Evolutionary conservation across 2,888 invertebrate species (phyloP).

Genomic region (Acronicta aceris): DNA sequence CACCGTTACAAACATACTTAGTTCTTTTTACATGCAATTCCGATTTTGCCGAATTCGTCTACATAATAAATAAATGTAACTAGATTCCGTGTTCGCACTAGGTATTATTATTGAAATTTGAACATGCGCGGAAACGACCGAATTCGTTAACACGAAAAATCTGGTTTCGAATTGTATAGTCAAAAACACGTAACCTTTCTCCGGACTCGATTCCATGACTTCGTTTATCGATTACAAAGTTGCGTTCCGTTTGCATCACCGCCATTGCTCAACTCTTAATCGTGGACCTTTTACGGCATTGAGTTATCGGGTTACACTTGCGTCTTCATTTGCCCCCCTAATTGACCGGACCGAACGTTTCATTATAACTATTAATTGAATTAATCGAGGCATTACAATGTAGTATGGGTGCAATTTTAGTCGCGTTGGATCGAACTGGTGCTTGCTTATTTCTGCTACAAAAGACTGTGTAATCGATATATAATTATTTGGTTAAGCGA

Average conservation of each 20-base stretch:
- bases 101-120: conserved; percentile 8
- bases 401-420: conserved; percentile 34
- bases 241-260: conserved; percentile 61
- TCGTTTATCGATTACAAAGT: conserved; percentile 62
- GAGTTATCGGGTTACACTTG: conserved; percentile 59
- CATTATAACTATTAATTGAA: conserved; percentile 59
- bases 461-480: conserved; percentile 56
- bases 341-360: conserved; percentile 48
- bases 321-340: conserved; percentile 45
- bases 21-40: no score
- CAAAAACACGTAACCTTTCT: conserved; percentile 52
- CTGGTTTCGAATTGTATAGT: conserved; percentile 39
- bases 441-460: conserved; percentile 40
- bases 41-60: no score
- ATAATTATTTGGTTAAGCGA: conserved; percentile 68
- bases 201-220: conserved; percentile 46
- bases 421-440: conserved; percentile 32
- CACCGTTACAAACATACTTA: no score
- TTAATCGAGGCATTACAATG: conserved; percentile 44
- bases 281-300: conserved; percentile 60
- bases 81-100: not conserved
- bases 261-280: conserved; percentile 61
- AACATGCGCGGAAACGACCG: conserved; percentile 10
- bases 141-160: conserved; percentile 21
- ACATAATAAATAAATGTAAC: no score